Evolutionary conservation across 2,797 vertebrate genomes (phyloP).

Genomic region (Euphonia xanthogaster): DNA sequence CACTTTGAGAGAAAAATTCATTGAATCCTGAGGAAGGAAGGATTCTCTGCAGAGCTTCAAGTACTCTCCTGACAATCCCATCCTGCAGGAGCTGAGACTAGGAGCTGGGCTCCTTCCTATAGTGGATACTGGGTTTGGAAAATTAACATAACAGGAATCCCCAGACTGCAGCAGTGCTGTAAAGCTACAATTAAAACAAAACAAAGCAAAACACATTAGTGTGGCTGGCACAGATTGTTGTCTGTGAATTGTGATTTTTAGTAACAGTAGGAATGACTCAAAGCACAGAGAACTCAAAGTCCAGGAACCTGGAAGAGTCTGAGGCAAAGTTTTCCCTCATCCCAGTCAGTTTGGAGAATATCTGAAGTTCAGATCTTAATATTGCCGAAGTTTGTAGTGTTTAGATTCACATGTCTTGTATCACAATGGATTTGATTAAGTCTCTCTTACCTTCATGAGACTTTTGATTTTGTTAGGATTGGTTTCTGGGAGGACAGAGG

Average conservation of each 20-base stretch:
- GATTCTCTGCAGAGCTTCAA: neutral
- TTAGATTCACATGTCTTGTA: neutral
- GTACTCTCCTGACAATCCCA: neutral
- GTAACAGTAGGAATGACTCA: neutral
- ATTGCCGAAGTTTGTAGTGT: neutral
- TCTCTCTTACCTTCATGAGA: neutral
- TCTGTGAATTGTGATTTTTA: neutral
- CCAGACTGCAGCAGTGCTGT: neutral
- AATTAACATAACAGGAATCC: neutral
- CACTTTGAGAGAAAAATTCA: neutral
- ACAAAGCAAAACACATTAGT: neutral
- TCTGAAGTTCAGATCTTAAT: neutral
- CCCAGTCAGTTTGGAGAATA: neutral
- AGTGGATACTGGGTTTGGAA: neutral
- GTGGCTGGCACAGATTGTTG: neutral
- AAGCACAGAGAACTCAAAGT: neutral
- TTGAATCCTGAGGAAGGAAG: conserved; percentile 24
- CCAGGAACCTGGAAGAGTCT: neutral
- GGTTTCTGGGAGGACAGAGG: neutral
- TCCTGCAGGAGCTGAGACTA: neutral
- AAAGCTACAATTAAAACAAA: neutral
- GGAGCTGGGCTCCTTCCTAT: neutral
- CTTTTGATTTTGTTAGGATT: neutral
- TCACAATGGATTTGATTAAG: neutral
- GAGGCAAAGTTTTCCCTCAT: neutral